Conservation (phyloP, 2,113 vertebrate genomes). For the Meleagris gallopavo region DNA sequence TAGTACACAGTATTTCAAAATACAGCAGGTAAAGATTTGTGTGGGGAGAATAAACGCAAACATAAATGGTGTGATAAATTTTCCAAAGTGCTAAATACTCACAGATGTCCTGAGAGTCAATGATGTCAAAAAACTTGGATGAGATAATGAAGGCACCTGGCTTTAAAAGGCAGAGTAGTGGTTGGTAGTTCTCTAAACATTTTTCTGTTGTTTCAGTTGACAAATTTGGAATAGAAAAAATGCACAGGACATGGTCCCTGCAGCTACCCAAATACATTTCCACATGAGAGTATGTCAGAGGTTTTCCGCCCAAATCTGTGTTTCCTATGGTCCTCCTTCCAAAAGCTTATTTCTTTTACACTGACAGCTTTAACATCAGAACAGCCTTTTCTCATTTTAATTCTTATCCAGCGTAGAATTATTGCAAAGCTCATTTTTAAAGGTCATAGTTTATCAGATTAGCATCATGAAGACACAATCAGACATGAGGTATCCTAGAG, state of each 20-base stretch:
- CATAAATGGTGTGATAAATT: not conserved
- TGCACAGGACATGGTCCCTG: not conserved
- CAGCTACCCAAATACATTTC: not conserved
- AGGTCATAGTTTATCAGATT: conserved; percentile 19
- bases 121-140: not conserved
- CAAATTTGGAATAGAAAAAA: not conserved
- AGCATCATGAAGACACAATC: not conserved
- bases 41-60: not conserved
- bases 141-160: not conserved
- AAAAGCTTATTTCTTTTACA: not conserved
- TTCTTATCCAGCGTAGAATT: not conserved
- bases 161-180: not conserved
- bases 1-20: not conserved
- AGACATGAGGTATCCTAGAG: not conserved
- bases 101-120: not conserved
- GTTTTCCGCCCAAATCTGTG: not conserved
- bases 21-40: not conserved
- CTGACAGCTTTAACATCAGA: not conserved
- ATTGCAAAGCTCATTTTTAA: conserved; percentile 6
- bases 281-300: not conserved
- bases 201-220: not conserved
- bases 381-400: not conserved
- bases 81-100: not conserved
- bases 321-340: not conserved
- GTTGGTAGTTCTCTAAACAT: not conserved